phyloP scores from a whole-genome alignment of 37 sponge, comb jelly and placozoan genomes.

The Bolinopsis microptera region DNA sequence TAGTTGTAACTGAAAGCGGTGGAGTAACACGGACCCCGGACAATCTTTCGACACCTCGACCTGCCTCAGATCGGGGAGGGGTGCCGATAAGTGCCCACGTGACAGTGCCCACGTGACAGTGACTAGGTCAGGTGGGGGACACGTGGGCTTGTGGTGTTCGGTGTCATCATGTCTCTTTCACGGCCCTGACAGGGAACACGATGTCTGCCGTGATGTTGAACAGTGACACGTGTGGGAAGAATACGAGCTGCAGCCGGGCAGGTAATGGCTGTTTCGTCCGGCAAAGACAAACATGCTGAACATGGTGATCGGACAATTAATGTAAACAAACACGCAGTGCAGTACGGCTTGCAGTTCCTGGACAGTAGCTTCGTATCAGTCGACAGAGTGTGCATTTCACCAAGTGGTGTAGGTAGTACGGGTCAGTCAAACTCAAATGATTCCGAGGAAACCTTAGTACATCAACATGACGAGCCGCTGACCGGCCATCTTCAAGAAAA shows the following conservation, averaged over 20 bases:
- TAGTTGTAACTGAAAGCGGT: background rate
- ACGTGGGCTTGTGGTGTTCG: background rate
- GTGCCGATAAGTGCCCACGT: background rate
- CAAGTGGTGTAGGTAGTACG: background rate
- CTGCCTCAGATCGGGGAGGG: background rate
- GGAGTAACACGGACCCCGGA: background rate
- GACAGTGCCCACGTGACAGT: background rate
- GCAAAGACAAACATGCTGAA: too few species aligned
- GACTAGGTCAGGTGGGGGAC: background rate
- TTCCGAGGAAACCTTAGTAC: background rate
- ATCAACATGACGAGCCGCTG: background rate
- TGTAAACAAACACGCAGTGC: too few species aligned
- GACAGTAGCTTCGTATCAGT: background rate
- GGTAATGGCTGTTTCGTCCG: too few species aligned
- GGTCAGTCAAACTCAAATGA: background rate
- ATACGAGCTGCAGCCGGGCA: too few species aligned
- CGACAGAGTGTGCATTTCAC: background rate
- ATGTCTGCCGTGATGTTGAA: background rate
- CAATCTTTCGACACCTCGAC: background rate
- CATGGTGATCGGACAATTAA: too few species aligned
- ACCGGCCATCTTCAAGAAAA: background rate
- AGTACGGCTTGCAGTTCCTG: too few species aligned
- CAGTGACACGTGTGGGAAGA: background rate
- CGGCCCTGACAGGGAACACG: too few species aligned
- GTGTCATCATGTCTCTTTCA: background rate